Evolutionary conservation across 1,140 invertebrate species (phyloP).

Genomic region (honey bee (Apis mellifera)): DNA sequence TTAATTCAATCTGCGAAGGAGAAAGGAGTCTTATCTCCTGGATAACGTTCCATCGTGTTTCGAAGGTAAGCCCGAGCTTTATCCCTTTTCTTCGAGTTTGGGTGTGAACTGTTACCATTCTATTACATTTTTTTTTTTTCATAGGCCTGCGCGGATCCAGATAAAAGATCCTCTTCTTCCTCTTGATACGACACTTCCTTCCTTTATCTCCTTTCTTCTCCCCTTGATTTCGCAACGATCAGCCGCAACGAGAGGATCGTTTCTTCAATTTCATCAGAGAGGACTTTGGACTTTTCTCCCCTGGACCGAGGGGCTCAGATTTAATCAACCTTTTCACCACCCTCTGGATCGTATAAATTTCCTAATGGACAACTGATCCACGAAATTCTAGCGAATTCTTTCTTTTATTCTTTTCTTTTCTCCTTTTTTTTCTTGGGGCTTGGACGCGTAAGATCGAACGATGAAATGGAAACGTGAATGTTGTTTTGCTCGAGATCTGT

Average conservation of each 20-base stretch:
- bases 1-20: conserved; percentile 57
- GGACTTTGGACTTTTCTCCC: conserved; percentile 21
- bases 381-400: neutral
- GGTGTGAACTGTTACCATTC: conserved; percentile 56
- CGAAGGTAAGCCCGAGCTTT: conserved; percentile 56
- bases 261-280: conserved; percentile 63
- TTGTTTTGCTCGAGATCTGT: too few species aligned
- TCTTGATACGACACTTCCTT: too few species aligned
- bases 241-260: conserved; percentile 49
- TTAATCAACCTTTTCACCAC: conserved; percentile 54
- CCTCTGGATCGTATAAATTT: conserved; percentile 55
- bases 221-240: conserved; percentile 46
- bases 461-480: too few species aligned
- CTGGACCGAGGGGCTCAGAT: conserved; percentile 24
- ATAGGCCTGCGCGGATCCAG: conserved; percentile 45
- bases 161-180: conserved; percentile 50
- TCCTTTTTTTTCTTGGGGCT: too few species aligned
- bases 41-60: conserved; percentile 59
- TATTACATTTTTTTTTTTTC: conserved; percentile 59
- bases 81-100: conserved; percentile 36
- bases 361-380: conserved; percentile 48
- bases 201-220: neutral
- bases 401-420: neutral
- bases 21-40: conserved; percentile 40
- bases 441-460: neutral